A percentile compares a stretch with the other conserved stretches of the same genome.
These are phyloP conservation scores for Rhimphoctona megacephalus DNA, from an alignment of 2,888 invertebrate species.

Conservation along the genomic window DNA sequence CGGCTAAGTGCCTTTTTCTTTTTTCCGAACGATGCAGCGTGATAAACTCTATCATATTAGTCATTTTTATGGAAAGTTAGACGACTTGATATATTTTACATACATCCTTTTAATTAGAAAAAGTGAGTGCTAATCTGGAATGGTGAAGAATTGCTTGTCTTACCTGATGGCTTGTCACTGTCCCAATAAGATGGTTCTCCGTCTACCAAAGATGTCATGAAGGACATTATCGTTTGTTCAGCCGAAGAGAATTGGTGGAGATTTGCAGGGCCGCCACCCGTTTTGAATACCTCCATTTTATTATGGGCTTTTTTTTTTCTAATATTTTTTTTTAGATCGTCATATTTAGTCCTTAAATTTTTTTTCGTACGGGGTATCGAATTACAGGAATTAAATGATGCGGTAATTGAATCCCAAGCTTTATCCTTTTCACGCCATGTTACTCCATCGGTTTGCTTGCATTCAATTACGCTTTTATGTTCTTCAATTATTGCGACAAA, in stretches of 20 bases:
- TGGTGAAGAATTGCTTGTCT: background rate
- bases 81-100: background rate
- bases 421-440: constrained; percentile 21
- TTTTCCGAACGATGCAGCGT: no score
- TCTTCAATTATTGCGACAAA: background rate
- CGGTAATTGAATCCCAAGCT: constrained; percentile 4
- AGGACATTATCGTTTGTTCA: background rate
- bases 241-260: no score
- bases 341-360: constrained; percentile 1
- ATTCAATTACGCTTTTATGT: constrained; percentile 13
- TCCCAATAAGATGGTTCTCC: constrained; percentile 8
- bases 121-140: no score
- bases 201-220: background rate
- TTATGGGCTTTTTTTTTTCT: background rate
- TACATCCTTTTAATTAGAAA: background rate
- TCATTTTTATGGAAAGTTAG: no score
- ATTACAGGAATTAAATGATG: constrained; percentile 9
- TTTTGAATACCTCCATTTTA: constrained; percentile 1
- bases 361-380: background rate
- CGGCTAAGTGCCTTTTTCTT: no score
- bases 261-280: background rate
- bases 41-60: no score
- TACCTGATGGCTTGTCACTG: background rate
- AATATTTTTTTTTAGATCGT: constrained; percentile 6
- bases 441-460: constrained; percentile 18